A percentile compares a stretch with the other conserved stretches of the same genome.
These are phyloP conservation scores for Percopsis transmontana DNA, from an alignment of 2,113 vertebrate species.

Conservation along the genomic window DNA sequence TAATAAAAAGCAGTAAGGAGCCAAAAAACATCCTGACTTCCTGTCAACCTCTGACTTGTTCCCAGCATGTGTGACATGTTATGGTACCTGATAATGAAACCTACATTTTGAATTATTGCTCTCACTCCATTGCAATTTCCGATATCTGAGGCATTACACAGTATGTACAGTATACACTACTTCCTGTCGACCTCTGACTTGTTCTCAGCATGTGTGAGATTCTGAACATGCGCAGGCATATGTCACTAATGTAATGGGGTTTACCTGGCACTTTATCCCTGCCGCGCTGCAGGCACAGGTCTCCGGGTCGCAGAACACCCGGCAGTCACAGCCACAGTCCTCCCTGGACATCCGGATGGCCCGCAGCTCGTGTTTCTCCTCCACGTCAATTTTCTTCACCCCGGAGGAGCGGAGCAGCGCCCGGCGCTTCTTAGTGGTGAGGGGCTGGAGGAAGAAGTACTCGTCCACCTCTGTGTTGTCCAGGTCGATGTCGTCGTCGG, in stretches of 20 bases:
- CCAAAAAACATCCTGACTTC: not conserved
- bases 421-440: conserved; percentile 94
- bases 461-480: conserved; percentile 99
- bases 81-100: no score
- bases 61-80: no score
- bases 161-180: not conserved
- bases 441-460: conserved; percentile 97
- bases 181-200: no score
- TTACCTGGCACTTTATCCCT: conserved; percentile 98
- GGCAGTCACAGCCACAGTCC: conserved; percentile 97
- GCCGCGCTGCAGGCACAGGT: conserved; percentile 96
- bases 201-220: no score
- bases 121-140: no score
- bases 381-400: conserved; percentile 97
- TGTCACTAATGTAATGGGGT: not conserved
- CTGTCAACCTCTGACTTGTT: no score
- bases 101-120: no score
- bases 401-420: conserved; percentile 91
- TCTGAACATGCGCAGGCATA: not conserved
- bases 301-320: conserved; percentile 96
- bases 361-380: conserved; percentile 95
- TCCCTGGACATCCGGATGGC: conserved; percentile 94
- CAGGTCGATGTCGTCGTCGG: conserved; percentile 95
- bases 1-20: not conserved
- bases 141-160: no score